Percentiles rank a stretch among this genome's conserved stretches.
Conservation (phyloP, 2,113 vertebrate genomes). For the Muntiacus muntjak region DNA sequence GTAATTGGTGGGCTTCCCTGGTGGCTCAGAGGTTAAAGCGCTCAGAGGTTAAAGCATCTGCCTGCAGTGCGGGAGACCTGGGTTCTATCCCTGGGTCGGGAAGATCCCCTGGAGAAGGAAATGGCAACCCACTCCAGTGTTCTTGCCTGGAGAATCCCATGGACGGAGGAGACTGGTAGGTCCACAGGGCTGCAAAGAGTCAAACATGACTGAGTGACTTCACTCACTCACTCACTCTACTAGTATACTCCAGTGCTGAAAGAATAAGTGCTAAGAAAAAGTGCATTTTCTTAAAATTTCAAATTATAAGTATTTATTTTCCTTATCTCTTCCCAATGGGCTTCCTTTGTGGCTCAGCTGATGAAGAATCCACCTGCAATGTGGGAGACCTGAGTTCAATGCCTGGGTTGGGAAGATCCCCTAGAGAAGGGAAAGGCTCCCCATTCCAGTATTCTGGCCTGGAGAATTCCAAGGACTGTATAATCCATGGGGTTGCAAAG, state of each 20-base stretch:
- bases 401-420: neutral
- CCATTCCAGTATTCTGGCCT: neutral
- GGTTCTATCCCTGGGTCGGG: too few relatives aligned
- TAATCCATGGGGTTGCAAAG: neutral
- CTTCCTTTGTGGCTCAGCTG: neutral
- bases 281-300: neutral
- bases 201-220: too few relatives aligned
- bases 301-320: neutral
- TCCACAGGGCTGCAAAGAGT: too few relatives aligned
- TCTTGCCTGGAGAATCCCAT: too few relatives aligned
- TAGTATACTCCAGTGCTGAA: neutral
- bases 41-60: too few relatives aligned
- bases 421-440: neutral
- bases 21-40: too few relatives aligned
- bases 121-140: too few relatives aligned
- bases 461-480: neutral
- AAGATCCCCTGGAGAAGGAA: too few relatives aligned
- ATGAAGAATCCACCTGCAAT: neutral
- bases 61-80: too few relatives aligned
- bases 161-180: too few relatives aligned
- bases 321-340: neutral
- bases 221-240: neutral
- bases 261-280: neutral
- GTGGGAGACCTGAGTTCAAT: neutral
- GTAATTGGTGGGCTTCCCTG: neutral